Evolutionary conservation across 2,888 invertebrate species (phyloP), one percentile per base, ranked within the genome.

Genomic region (Amblyteles armatorius): DNA sequence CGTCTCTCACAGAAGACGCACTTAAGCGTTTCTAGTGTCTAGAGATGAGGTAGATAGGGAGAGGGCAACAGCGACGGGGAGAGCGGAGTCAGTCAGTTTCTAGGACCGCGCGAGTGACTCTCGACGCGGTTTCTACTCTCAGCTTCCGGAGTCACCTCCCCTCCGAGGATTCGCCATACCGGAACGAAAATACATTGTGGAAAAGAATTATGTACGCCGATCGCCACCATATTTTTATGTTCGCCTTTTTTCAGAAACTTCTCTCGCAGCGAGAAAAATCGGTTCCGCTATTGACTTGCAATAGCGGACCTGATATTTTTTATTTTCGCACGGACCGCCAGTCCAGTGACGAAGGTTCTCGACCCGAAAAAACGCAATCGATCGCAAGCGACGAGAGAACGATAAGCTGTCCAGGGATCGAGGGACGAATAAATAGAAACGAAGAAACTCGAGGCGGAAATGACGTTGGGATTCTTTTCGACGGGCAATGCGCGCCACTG

Each of bases 1-100:
- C 81, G 68, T 69, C 65, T 77, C 84, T 84, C 67, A 57, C 68
- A 26, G 68, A 82, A 88, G 84, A 87, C 71, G 81, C 63, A 68
- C 84, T 86, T 65, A 68, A 82, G 86, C 63, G 26, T 77, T 81
- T 69, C 79, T 86, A 72, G 84, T 57, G 85, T 67, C 79, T 84
- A 78, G 65, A 84, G 63, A 78, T 50, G 74, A 74, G 71, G 52
- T 36, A n/a, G 29, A 2, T 40, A 1, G 11, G 40, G 40, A 40
- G 71, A 71, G 74, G 52, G 74, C 73, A 29, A 50, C 52, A 19
- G 65, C 60, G 72, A 77, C 79, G 78, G 60, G 26, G 86, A 84
- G 85, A 81, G 78, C 55, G 77, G 87, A 6, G 16, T 9, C 57
- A 83, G 57, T 78, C 76, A 67, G 81, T 81, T 84, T 84, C 78